Percentiles rank a stretch among this genome's conserved stretches.
phyloP scores from a whole-genome alignment of 2,113 vertebrate genomes.

The Pseudorasbora parva region DNA sequence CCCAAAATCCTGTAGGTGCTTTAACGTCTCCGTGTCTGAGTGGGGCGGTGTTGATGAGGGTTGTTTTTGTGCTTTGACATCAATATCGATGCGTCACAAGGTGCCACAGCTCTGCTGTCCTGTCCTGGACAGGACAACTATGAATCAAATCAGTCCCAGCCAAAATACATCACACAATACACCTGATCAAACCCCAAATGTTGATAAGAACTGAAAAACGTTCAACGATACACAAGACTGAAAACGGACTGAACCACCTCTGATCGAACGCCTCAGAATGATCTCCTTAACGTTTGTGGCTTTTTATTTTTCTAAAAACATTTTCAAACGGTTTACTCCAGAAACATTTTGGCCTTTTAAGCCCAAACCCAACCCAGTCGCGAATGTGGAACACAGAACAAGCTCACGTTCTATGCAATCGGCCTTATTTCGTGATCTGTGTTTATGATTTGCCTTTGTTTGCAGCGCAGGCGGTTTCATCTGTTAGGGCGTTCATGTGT shows the following conservation, averaged over 20 bases:
- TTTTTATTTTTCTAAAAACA: conserved; percentile 26
- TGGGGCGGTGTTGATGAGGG: conserved; percentile 46
- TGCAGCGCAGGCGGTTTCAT: conserved; percentile 59
- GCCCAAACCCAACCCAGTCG: conserved; percentile 62
- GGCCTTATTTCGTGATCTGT: conserved; percentile 69
- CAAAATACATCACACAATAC: conserved; percentile 47
- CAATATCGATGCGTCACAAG: conserved; percentile 49
- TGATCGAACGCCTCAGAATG: not conserved
- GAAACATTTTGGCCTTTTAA: conserved; percentile 20
- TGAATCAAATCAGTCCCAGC: conserved; percentile 54
- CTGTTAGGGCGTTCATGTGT: conserved; percentile 46
- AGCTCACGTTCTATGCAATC: conserved; percentile 78
- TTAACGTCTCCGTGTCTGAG: conserved; percentile 64
- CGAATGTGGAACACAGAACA: conserved; percentile 69
- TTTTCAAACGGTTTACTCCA: not conserved
- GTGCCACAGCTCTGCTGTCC: conserved; percentile 64
- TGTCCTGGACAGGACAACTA: conserved; percentile 26
- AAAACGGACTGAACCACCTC: not conserved
- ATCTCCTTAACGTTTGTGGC: not conserved
- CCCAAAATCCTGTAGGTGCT: conserved; percentile 72
- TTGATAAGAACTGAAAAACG: not conserved
- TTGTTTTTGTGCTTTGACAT: conserved; percentile 59
- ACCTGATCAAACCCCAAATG: not conserved
- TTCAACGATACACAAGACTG: not conserved
- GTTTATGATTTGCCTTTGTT: conserved; percentile 38